Conservation (phyloP, 1,140 invertebrate species). For the Spodoptera litura region DNA sequence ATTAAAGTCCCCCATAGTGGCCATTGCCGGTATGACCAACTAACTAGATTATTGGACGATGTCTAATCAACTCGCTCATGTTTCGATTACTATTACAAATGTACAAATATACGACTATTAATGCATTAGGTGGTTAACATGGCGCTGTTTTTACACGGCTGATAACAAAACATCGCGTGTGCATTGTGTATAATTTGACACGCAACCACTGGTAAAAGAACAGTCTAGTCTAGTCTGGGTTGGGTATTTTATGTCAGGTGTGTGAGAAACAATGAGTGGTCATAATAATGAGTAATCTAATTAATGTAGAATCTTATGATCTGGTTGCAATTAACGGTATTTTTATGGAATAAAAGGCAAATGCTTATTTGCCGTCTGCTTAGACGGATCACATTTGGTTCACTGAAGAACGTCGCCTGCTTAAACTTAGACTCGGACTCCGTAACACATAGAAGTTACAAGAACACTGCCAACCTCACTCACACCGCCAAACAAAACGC, state of each 20-base stretch:
- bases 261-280: constrained; percentile 7
- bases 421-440: too few species aligned
- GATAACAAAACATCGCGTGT: constrained; percentile 38
- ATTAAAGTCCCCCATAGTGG: too few species aligned
- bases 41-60: not conserved
- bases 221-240: constrained; percentile 19
- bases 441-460: too few species aligned
- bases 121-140: constrained; percentile 18
- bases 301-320: not conserved
- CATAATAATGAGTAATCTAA: not conserved
- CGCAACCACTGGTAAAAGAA: constrained; percentile 23
- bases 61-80: constrained; percentile 11
- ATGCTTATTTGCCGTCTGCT: too few species aligned
- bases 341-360: too few species aligned
- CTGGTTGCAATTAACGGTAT: not conserved
- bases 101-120: constrained; percentile 1
- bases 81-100: constrained; percentile 15
- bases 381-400: not conserved
- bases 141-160: constrained; percentile 16
- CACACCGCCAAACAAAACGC: too few species aligned
- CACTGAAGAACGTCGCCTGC: too few species aligned
- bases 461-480: too few species aligned
- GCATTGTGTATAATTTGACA: constrained; percentile 30
- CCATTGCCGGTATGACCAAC: too few species aligned
- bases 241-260: constrained; percentile 31